Percentiles rank a stretch among this genome's conserved stretches.
Evolutionary conservation across 1,140 invertebrate species (phyloP).

Genomic region (Eueides isabella): DNA sequence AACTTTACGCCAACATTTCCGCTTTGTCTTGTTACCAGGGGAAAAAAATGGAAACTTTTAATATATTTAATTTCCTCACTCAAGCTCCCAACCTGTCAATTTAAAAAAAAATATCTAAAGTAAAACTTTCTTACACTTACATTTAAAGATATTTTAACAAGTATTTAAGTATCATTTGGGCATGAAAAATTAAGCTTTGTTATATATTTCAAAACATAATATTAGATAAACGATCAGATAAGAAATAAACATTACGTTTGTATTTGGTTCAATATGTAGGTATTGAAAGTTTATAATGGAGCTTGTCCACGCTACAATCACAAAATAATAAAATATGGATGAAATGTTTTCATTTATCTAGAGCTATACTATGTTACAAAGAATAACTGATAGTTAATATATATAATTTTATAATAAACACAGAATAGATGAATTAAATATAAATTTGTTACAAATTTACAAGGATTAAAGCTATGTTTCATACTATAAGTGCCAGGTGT

Average conservation of each 20-base stretch:
- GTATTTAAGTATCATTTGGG: neutral
- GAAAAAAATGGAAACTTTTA: too few species aligned
- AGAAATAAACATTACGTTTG: neutral
- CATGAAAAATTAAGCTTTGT: neutral
- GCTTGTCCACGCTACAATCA: too few species aligned
- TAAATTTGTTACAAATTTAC: constrained; percentile 4
- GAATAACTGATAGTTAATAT: neutral
- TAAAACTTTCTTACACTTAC: too few species aligned
- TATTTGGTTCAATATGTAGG: neutral
- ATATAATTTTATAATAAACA: neutral
- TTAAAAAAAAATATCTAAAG: too few species aligned
- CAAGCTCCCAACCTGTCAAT: too few species aligned
- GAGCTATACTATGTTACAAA: too few species aligned
- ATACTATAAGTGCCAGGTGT: constrained; percentile 35
- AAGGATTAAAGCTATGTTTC: constrained; percentile 25
- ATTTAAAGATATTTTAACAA: neutral
- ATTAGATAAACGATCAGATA: neutral
- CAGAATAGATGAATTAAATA: neutral
- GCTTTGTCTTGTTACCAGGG: too few species aligned
- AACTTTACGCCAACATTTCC: too few species aligned
- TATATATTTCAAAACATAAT: neutral
- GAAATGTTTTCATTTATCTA: too few species aligned
- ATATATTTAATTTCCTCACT: too few species aligned
- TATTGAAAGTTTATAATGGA: neutral
- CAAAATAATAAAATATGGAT: neutral